Percentiles rank a stretch among this genome's conserved stretches.
These are phyloP conservation scores for Petroica traversi DNA, from an alignment of 2,113 vertebrate genomes.

Conservation along the genomic window DNA sequence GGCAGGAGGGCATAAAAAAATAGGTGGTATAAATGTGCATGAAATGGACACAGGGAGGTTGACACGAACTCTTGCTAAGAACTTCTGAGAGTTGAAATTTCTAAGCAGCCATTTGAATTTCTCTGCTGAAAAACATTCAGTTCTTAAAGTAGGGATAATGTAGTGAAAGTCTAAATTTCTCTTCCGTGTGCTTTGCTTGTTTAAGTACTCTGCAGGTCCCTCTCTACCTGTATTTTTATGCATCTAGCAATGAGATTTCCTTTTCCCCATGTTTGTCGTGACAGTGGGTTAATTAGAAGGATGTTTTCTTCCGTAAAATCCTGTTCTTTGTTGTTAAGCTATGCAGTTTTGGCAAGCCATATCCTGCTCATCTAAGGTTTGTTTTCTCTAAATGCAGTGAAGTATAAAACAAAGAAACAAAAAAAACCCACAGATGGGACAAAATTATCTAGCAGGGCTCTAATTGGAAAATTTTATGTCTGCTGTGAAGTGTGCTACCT, in stretches of 20 bases:
- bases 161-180: not conserved
- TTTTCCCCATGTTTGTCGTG: not conserved
- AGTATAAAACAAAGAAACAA: not conserved
- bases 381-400: not conserved
- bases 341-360: not conserved
- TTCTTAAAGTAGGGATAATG: not conserved
- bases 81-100: not conserved
- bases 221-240: not conserved
- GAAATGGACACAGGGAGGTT: not conserved
- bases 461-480: not conserved
- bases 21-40: not conserved
- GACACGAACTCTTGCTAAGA: not conserved
- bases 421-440: not conserved
- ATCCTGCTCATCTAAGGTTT: not conserved
- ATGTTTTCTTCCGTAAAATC: not conserved
- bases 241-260: not conserved
- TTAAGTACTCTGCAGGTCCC: not conserved
- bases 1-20: not conserved
- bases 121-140: not conserved
- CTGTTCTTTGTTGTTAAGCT: not conserved
- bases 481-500: not conserved
- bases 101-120: not conserved
- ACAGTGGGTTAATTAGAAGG: not conserved
- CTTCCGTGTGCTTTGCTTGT: not conserved
- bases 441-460: not conserved